These are phyloP conservation scores for Delphinapterus leucas DNA, from an alignment of 2,113 vertebrate species.

Conservation along the genomic window DNA sequence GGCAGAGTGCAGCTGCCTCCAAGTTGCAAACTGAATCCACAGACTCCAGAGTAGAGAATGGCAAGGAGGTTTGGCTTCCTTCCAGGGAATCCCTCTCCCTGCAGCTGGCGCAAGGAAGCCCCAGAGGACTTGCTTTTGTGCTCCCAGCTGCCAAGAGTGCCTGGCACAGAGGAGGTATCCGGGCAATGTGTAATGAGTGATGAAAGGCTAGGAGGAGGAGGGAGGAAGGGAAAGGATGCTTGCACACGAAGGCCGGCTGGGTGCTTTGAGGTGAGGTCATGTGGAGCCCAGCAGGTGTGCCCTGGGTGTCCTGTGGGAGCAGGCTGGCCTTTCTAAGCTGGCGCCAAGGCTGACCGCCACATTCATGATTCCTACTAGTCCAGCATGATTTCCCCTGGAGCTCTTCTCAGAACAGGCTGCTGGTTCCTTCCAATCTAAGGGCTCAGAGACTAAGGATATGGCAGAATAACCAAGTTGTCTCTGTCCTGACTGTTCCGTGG, in stretches of 20 bases:
- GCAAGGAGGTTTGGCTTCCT: conserved; percentile 19
- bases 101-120: conserved; percentile 23
- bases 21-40: not conserved
- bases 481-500: not conserved
- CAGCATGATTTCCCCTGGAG: not conserved
- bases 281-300: not conserved
- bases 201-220: not conserved
- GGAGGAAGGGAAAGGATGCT: not conserved
- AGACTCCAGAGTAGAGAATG: not conserved
- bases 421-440: not conserved
- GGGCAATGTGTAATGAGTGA: not conserved
- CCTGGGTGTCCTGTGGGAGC: not conserved
- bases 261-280: not conserved
- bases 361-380: not conserved
- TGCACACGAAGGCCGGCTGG: too few relatives aligned
- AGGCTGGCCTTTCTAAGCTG: not conserved
- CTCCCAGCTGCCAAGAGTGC: conserved; percentile 1
- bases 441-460: not conserved
- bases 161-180: not conserved
- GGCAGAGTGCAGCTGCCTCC: conserved; percentile 33
- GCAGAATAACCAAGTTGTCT: not conserved
- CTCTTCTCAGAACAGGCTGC: not conserved
- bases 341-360: not conserved
- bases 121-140: conserved; percentile 28
- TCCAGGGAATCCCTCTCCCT: conserved; percentile 67